phyloP scores from a whole-genome alignment of 2,797 vertebrate species.

The Paramormyrops hopkinsi region DNA sequence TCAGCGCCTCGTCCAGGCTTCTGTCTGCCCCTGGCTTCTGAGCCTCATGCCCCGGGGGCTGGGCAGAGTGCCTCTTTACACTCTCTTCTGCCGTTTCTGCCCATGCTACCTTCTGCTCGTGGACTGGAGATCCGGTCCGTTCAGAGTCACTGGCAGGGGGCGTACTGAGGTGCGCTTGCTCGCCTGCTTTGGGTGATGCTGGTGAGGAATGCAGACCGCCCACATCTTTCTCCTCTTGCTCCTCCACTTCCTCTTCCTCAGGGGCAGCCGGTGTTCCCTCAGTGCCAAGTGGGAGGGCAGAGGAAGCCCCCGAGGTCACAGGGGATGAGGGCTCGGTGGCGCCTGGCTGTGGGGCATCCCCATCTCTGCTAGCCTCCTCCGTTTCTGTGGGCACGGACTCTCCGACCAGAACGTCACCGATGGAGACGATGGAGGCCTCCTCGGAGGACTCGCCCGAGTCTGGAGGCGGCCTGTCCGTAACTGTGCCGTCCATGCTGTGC shows the following conservation, averaged over 20 bases:
- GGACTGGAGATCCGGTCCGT: slow-evolving; percentile 6
- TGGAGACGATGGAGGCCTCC: slow-evolving; percentile 34
- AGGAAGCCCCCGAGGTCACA: background rate
- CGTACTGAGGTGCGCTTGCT: background rate
- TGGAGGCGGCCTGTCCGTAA: slow-evolving; percentile 42
- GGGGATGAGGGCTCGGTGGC: background rate
- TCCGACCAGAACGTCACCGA: slow-evolving; percentile 48
- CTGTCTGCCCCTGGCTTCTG: slow-evolving; percentile 51
- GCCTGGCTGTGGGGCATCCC: background rate
- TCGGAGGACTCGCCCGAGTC: slow-evolving; percentile 46
- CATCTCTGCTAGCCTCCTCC: slow-evolving; percentile 30
- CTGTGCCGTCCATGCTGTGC: slow-evolving; percentile 67
- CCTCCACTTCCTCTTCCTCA: background rate
- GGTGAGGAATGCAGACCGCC: background rate
- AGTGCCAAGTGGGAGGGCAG: background rate
- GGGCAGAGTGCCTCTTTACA: slow-evolving; percentile 36
- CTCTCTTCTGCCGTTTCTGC: slow-evolving; percentile 28
- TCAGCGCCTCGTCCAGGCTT: slow-evolving; percentile 75
- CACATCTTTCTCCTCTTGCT: background rate
- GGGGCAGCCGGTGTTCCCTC: slow-evolving; percentile 17
- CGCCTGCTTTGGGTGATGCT: too few species aligned
- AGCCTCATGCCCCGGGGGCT: slow-evolving; percentile 40
- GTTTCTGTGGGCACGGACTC: slow-evolving; percentile 28
- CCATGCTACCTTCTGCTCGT: background rate
- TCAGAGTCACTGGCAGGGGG: slow-evolving; percentile 9